These are phyloP conservation scores for Cosmia trapezina DNA, from an alignment of 2,888 invertebrate genomes.

Conservation along the genomic window DNA sequence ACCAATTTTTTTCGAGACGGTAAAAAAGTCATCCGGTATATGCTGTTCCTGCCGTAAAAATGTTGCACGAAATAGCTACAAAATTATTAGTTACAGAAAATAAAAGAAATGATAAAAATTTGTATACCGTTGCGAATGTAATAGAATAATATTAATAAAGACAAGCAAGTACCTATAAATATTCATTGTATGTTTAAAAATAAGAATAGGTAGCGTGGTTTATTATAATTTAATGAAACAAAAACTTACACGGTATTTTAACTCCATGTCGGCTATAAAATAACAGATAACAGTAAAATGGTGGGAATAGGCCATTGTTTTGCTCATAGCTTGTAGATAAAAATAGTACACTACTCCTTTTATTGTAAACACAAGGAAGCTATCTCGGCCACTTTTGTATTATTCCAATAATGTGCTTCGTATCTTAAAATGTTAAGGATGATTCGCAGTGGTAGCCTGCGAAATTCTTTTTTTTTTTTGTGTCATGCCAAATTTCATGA, in stretches of 20 bases:
- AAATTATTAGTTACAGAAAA: too few relatives aligned
- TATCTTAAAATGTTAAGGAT: too few relatives aligned
- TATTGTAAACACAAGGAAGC: neutral
- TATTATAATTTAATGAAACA: conserved; percentile 1
- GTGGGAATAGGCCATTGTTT: conserved; percentile 5
- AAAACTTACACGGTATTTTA: neutral
- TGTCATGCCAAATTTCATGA: too few relatives aligned
- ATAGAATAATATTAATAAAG: neutral
- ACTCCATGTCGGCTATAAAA: neutral
- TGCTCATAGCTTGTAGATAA: neutral
- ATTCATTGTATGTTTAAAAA: neutral
- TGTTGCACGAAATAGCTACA: too few relatives aligned
- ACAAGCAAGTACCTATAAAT: too few relatives aligned
- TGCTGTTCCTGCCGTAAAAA: too few relatives aligned
- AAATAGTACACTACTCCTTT: neutral
- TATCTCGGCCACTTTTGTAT: neutral
- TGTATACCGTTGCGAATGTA: neutral
- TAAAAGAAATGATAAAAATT: too few relatives aligned
- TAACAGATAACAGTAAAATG: neutral
- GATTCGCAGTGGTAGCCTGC: too few relatives aligned
- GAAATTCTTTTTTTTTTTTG: too few relatives aligned
- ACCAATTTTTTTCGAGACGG: too few relatives aligned
- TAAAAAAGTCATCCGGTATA: too few relatives aligned
- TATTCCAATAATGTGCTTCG: neutral
- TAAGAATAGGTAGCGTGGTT: neutral